Base-by-base conservation (phyloP, 2,888 invertebrate genomes). In the Hipparchia semele region DNA sequence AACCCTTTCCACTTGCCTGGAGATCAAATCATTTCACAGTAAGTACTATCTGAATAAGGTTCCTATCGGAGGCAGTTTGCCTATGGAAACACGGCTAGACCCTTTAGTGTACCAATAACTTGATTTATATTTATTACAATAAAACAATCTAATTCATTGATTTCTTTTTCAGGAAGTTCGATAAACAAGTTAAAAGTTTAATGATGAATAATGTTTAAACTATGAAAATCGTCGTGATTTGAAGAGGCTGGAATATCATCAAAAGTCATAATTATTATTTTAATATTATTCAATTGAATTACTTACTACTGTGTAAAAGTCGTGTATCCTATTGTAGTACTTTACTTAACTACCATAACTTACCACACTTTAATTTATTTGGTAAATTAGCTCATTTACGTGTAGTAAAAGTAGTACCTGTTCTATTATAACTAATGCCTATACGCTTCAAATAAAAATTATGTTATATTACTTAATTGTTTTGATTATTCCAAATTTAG, bases 1-100 rank as follows among this genome's bases (percentile, higher is more conserved):
- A 99, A 99, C 94, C 99, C 99, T 64, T 99, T 99, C 90, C 99
- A 99, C 92, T 95, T 97, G 83, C 98, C 99, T 51, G 99, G 99
- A 49, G 98, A 98, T 83, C 96, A 96, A 79, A 96, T 99, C 67
- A 95, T 95, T 62, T 99, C 99, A 5, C 96, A 95, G 98, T 99
- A 95, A 96, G 95, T 81, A 60, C 51, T 45, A 64, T 60, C 65
- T 23, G 23, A 23, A 23, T 23, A 23, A 23, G 23, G 23, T 23
- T 23, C 23, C 23, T 23, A 23, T 23, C 23, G 23, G 23, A 1
- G 1, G 23, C 23, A 23, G 23, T 23, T 23, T 23, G 23, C 23
- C 23, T 23, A 23, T 23, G 23, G 23, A 23, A 23, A 23, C 23
- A 23, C 23, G 23, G 23, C 23, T 39, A 39, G 4, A 39, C 39